Conservation (phyloP, 2,888 invertebrate genomes). For the Eretmocerus hayati region DNA sequence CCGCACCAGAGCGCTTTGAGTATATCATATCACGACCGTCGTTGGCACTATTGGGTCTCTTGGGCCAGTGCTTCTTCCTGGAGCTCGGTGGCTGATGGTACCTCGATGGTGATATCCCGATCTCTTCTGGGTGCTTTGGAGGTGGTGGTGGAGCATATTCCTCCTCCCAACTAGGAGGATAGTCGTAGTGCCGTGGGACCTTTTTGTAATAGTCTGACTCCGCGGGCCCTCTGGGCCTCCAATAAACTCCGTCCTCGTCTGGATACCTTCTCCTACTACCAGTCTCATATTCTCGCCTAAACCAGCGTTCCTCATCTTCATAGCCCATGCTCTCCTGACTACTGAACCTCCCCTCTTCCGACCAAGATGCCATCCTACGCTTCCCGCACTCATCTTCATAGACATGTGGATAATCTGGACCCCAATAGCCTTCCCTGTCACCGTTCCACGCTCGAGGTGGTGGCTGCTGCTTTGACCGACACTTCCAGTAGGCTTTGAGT, state of each 20-base stretch:
- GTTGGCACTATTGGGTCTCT: conserved; percentile 43
- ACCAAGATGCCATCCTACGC: conserved; percentile 40
- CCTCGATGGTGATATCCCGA: too few species aligned
- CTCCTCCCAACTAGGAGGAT: conserved; percentile 36
- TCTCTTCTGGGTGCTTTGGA: conserved; percentile 38
- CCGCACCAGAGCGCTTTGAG: conserved; percentile 35
- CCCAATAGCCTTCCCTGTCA: conserved; percentile 31
- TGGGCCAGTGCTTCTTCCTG: conserved; percentile 42
- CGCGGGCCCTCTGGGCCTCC: conserved; percentile 44
- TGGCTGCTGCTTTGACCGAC: conserved; percentile 31
- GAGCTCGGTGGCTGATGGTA: too few species aligned
- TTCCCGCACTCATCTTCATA: conserved; percentile 45
- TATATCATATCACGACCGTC: conserved; percentile 41
- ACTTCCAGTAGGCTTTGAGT: conserved; percentile 40
- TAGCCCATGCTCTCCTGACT: conserved; percentile 46
- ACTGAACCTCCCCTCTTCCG: conserved; percentile 45
- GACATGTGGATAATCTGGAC: conserved; percentile 31
- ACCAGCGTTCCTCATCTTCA: conserved; percentile 45
- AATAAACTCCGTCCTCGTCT: conserved; percentile 46
- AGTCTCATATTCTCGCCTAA: conserved; percentile 39
- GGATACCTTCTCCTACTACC: conserved; percentile 44
- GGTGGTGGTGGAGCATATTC: conserved; percentile 37
- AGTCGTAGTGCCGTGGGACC: conserved; percentile 36
- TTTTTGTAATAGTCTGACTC: conserved; percentile 44
- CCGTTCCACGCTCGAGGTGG: conserved; percentile 19